phyloP scores from a whole-genome alignment of 1,140 invertebrate species.

The Euwallacea fornicatus region DNA sequence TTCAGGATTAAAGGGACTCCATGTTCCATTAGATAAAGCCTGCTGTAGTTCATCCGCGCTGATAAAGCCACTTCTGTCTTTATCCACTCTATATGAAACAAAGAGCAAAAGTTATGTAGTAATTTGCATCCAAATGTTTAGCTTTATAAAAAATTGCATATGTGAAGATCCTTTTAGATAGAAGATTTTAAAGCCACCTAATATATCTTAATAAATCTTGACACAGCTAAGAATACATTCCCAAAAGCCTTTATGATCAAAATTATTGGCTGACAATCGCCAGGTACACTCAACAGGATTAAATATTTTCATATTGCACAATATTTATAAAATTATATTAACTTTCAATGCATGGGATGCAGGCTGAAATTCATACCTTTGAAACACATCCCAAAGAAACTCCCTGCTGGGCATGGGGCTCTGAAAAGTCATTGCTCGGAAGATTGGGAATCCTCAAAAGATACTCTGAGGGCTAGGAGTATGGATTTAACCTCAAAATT shows the following conservation, averaged over 20 bases:
- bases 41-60: conserved; percentile 87
- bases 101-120: too few relatives aligned
- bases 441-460: too few relatives aligned
- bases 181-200: background rate
- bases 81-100: conserved; percentile 74
- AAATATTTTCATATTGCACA: too few relatives aligned
- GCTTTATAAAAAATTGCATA: background rate
- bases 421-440: conserved; percentile 13
- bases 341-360: background rate
- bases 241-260: too few relatives aligned
- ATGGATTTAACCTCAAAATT: too few relatives aligned
- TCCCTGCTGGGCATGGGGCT: conserved; percentile 71
- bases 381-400: conserved; percentile 80
- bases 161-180: background rate
- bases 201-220: background rate
- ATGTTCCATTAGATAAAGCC: conserved; percentile 96
- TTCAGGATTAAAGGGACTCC: conserved; percentile 98
- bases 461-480: too few relatives aligned
- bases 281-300: too few relatives aligned
- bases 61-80: conserved; percentile 88
- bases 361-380: conserved; percentile 61
- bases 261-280: too few relatives aligned
- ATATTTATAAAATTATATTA: background rate
- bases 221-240: too few relatives aligned
- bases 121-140: too few relatives aligned